Conservation (phyloP, 2,797 vertebrate genomes). For the Parauchenoglanis ngamensis region DNA sequence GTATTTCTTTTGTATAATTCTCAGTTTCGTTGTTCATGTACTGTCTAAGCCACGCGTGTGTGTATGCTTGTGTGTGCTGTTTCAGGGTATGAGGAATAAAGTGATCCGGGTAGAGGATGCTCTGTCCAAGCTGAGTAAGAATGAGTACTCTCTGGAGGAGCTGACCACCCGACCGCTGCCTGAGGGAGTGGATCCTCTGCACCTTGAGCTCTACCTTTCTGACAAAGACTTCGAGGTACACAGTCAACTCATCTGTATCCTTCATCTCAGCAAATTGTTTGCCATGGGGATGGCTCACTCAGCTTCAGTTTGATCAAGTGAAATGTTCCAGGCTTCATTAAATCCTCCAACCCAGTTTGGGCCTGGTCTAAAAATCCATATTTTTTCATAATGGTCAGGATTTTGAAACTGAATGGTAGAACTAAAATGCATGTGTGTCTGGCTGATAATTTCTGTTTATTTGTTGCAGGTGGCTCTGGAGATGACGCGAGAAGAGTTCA, state of each 20-base stretch:
- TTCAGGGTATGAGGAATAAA: constrained; percentile 67
- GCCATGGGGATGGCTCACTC: neutral
- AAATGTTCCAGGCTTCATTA: neutral
- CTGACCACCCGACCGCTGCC: constrained; percentile 75
- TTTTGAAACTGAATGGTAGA: neutral
- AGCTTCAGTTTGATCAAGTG: neutral
- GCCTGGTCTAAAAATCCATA: too few species aligned
- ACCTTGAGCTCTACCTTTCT: constrained; percentile 79
- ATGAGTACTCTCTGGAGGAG: constrained; percentile 79
- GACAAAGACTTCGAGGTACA: constrained; percentile 80
- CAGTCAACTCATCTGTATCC: neutral
- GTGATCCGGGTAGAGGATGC: constrained; percentile 77
- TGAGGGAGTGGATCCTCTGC: constrained; percentile 80
- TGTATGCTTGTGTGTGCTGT: constrained; percentile 56
- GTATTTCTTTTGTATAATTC: neutral
- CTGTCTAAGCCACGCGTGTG: neutral
- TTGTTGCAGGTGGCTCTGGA: constrained; percentile 73
- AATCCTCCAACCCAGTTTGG: too few species aligned
- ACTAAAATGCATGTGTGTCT: neutral
- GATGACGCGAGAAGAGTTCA: constrained; percentile 79
- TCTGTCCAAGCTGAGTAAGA: constrained; percentile 74
- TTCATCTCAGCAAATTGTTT: neutral
- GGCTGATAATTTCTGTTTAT: neutral
- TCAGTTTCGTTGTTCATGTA: neutral
- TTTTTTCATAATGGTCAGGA: neutral